These are phyloP conservation scores for Leptinotarsa tumamoca DNA, from an alignment of 2,888 invertebrate genomes.

Conservation along the genomic window DNA sequence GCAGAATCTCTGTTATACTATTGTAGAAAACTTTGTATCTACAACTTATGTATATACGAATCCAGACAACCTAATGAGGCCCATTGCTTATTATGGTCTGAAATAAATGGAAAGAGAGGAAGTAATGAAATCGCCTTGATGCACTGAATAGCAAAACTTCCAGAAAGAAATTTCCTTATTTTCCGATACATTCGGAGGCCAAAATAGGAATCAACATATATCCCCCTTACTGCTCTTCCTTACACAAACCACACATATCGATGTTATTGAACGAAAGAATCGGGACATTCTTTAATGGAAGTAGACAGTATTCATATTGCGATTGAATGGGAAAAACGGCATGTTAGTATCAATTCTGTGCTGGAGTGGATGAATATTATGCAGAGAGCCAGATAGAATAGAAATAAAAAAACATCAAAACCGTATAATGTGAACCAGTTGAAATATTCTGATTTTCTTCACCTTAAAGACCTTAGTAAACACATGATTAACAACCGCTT, in stretches of 20 bases:
- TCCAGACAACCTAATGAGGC: too few relatives aligned
- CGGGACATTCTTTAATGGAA: neutral
- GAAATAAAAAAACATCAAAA: neutral
- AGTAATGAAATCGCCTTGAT: neutral
- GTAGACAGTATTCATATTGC: too few relatives aligned
- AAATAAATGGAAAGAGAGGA: neutral
- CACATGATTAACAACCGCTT: too few relatives aligned
- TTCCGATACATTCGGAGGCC: neutral
- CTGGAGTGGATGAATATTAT: neutral
- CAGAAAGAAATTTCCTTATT: neutral
- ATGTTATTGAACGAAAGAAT: neutral
- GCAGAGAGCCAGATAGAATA: neutral
- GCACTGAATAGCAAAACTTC: neutral
- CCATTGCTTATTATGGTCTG: too few relatives aligned
- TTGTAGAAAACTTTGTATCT: too few relatives aligned
- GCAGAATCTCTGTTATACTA: too few relatives aligned
- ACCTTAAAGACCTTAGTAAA: neutral
- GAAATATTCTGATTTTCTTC: neutral
- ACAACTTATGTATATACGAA: too few relatives aligned
- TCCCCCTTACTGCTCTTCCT: neutral
- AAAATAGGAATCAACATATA: neutral
- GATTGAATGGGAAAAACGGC: neutral
- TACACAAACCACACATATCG: conserved; percentile 1
- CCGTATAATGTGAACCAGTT: neutral
- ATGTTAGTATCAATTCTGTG: neutral